Evolutionary conservation across 2,797 vertebrate species (phyloP).

Genomic region (Acanthurus leucopareius): DNA sequence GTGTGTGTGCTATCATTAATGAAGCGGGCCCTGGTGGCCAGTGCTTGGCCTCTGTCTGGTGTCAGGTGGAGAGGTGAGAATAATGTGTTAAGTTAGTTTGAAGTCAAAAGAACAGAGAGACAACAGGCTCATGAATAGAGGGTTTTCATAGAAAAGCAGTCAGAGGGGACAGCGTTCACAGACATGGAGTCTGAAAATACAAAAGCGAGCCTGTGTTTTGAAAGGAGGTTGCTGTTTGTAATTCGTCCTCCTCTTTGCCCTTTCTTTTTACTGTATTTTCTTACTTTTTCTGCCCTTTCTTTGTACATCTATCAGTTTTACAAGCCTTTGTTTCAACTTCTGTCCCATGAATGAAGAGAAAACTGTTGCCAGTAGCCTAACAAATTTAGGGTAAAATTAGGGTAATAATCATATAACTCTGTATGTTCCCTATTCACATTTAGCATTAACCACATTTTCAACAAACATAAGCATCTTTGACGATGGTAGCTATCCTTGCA

Average conservation of each 20-base stretch:
- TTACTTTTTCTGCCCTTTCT: not conserved
- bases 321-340: no score
- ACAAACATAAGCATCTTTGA: no score
- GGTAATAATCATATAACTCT: no score
- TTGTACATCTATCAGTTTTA: not conserved
- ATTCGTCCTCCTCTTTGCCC: not conserved
- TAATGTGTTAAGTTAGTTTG: slow-evolving; percentile 67
- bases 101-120: slow-evolving; percentile 39
- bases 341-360: no score
- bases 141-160: slow-evolving; percentile 8
- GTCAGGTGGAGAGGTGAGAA: slow-evolving; percentile 60
- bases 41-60: slow-evolving; percentile 46
- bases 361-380: no score
- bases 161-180: not conserved
- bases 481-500: no score
- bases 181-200: slow-evolving; percentile 12
- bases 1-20: slow-evolving; percentile 54
- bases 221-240: slow-evolving; percentile 2
- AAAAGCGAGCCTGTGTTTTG: not conserved
- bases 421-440: no score
- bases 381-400: no score
- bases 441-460: no score
- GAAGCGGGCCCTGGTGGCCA: slow-evolving; percentile 62
- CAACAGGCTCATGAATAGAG: slow-evolving; percentile 31
- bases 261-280: not conserved